These are phyloP conservation scores for Antechinus flavipes DNA, from an alignment of 2,113 vertebrate genomes.

Conservation along the genomic window DNA sequence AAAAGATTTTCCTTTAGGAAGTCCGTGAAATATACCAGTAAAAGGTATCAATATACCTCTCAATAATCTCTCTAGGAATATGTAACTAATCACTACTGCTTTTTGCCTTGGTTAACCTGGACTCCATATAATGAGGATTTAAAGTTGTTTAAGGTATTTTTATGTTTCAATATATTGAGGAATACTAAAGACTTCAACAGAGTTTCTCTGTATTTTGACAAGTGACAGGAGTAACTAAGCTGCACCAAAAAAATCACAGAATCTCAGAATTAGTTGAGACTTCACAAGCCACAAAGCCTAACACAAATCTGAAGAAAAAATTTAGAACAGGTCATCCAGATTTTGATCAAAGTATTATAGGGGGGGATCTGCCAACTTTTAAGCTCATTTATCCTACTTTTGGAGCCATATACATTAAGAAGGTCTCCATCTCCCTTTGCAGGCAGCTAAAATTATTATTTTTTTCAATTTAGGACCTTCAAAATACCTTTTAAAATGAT, in stretches of 20 bases:
- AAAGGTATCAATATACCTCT: background rate
- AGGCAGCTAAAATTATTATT: background rate
- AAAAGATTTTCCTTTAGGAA: background rate
- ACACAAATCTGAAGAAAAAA: background rate
- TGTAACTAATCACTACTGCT: background rate
- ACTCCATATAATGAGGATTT: background rate
- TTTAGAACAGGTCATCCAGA: background rate
- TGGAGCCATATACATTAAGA: background rate
- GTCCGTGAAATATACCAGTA: background rate
- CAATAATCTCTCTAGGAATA: background rate
- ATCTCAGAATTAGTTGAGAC: background rate
- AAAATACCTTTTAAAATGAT: background rate
- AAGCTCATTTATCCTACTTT: background rate
- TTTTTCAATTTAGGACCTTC: background rate
- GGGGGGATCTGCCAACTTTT: background rate
- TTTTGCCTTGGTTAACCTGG: background rate
- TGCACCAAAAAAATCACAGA: background rate
- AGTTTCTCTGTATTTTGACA: background rate
- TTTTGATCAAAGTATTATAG: background rate
- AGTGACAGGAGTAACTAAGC: background rate
- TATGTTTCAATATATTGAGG: background rate
- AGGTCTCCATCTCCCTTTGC: fast-evolving
- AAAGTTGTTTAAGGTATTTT: background rate
- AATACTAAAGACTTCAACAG: background rate
- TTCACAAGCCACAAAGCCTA: background rate